Evolutionary conservation across 2,113 vertebrate genomes (phyloP).

Genomic region (Pollimyrus isidori): DNA sequence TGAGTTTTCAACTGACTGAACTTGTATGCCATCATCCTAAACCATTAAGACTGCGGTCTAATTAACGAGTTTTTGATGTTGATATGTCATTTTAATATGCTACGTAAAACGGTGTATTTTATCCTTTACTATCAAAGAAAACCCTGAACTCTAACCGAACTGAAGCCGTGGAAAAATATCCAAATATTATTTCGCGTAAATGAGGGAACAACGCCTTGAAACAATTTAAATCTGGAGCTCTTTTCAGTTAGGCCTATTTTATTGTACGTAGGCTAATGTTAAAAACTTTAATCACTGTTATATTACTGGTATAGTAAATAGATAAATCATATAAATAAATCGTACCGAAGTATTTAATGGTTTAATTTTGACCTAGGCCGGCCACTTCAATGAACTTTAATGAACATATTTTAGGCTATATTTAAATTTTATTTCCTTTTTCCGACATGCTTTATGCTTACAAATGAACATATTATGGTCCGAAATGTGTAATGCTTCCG

Average conservation of each 20-base stretch:
- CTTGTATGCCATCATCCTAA: too few relatives aligned
- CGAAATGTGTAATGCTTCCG: neutral
- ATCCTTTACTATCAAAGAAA: neutral
- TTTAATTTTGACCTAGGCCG: neutral
- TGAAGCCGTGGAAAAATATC: neutral
- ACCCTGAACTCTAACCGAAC: neutral
- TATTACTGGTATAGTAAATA: neutral
- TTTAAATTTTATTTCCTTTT: neutral
- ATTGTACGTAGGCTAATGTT: neutral
- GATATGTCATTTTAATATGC: neutral
- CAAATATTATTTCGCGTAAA: neutral
- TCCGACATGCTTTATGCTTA: neutral
- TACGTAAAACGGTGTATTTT: neutral
- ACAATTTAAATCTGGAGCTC: neutral
- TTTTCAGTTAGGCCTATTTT: neutral
- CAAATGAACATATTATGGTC: neutral
- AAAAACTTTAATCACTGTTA: neutral
- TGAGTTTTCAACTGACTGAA: neutral
- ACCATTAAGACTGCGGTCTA: neutral
- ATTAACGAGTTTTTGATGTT: neutral
- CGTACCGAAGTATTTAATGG: neutral
- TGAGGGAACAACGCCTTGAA: neutral
- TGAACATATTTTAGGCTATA: neutral
- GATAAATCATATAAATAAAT: neutral
- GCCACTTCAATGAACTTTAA: neutral